A percentile compares a stretch with the other conserved stretches of the same genome.
phyloP scores from a whole-genome alignment of 2,888 invertebrate genomes.

The Bruchidius siliquastri region DNA sequence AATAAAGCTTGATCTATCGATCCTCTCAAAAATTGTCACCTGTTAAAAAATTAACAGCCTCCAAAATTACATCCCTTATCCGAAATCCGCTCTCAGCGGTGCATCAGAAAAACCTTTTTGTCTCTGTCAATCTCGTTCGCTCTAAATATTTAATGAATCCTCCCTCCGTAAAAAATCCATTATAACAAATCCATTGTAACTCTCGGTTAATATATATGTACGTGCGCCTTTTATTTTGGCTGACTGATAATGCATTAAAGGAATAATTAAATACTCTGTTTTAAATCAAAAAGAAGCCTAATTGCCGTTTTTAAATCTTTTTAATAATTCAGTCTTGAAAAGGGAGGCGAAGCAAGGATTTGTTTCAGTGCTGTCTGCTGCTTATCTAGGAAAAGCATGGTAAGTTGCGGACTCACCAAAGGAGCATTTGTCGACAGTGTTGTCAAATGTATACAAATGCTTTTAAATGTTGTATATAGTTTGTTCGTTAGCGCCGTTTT shows the following conservation, averaged over 20 bases:
- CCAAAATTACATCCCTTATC: not conserved
- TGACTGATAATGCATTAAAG: not conserved
- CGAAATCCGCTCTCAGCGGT: not conserved
- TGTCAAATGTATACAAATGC: no score
- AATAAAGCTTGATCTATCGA: not conserved
- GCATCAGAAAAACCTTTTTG: not conserved
- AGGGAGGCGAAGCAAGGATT: not conserved
- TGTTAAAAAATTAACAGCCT: not conserved
- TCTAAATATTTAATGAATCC: not conserved
- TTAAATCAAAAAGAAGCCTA: not conserved
- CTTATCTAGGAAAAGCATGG: not conserved
- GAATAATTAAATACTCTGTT: slow-evolving; percentile 1
- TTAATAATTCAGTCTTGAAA: not conserved
- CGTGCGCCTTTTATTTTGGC: not conserved
- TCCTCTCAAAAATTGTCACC: not conserved
- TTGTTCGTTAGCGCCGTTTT: no score
- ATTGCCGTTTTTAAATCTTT: not conserved
- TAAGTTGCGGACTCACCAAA: no score
- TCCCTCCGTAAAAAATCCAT: not conserved
- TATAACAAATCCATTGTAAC: not conserved
- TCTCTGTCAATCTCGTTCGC: not conserved
- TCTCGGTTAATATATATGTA: not conserved
- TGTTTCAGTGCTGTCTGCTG: not conserved
- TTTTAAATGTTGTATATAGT: no score
- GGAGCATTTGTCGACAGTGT: no score